These are phyloP conservation scores for Okamejei kenojei DNA, from an alignment of 2,797 vertebrate genomes.

Conservation along the genomic window DNA sequence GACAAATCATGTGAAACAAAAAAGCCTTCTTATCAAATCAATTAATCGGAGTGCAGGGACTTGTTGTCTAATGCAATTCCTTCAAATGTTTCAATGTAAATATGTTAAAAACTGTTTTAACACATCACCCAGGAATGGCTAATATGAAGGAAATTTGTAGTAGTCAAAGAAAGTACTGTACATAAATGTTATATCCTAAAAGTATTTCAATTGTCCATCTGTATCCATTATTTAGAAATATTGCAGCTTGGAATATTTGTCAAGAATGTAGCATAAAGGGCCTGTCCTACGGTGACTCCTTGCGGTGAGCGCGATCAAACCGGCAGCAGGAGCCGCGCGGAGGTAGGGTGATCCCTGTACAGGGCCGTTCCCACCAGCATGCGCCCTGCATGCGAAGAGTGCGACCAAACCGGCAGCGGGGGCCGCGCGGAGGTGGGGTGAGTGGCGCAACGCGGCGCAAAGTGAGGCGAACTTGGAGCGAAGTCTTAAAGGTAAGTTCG, in stretches of 20 bases:
- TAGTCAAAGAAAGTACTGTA: background rate
- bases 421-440: too few species aligned
- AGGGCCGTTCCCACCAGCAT: too few species aligned
- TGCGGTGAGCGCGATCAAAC: too few species aligned
- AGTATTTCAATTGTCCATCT: background rate
- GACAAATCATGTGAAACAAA: background rate
- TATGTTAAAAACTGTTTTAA: background rate
- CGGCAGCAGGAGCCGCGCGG: too few species aligned
- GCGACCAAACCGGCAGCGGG: too few species aligned
- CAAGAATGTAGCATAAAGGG: background rate
- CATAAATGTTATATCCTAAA: background rate
- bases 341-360: too few species aligned
- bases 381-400: too few species aligned
- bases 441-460: too few species aligned
- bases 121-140: background rate
- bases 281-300: too few species aligned
- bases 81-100: background rate
- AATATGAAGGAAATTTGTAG: background rate
- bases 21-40: background rate
- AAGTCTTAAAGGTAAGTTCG: too few species aligned
- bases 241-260: background rate
- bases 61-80: background rate
- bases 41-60: background rate
- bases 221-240: background rate
- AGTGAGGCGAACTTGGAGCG: too few species aligned